phyloP scores from a whole-genome alignment of 2,797 vertebrate species.

The Cyprinella venusta region DNA sequence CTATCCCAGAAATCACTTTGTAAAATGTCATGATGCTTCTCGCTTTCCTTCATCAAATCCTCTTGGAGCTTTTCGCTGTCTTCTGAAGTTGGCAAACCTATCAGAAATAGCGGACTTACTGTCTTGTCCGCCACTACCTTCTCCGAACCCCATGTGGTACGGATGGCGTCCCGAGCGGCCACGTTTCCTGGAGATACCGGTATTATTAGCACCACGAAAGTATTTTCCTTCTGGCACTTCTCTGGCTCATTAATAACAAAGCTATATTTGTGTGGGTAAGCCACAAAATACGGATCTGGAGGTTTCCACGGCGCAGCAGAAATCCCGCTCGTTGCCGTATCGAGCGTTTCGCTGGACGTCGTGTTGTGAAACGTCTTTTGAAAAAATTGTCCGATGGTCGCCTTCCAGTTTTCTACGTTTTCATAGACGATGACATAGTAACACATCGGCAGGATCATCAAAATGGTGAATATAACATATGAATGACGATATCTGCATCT shows the following conservation, averaged over 20 bases:
- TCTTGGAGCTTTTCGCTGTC: constrained; percentile 35
- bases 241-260: constrained; percentile 67
- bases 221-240: constrained; percentile 57
- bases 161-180: constrained; percentile 32
- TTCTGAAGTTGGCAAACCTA: constrained; percentile 52
- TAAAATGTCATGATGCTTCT: constrained; percentile 64
- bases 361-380: not conserved
- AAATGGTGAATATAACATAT: not conserved
- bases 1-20: constrained; percentile 72
- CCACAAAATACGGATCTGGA: constrained; percentile 54
- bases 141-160: constrained; percentile 76
- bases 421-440: constrained; percentile 24
- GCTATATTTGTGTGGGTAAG: constrained; percentile 64
- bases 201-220: constrained; percentile 72
- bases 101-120: constrained; percentile 70
- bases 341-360: not conserved
- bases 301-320: constrained; percentile 53
- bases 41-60: constrained; percentile 57
- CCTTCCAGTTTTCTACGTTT: not conserved
- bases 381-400: not conserved
- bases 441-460: constrained; percentile 56
- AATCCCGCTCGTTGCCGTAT: not conserved
- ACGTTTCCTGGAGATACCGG: constrained; percentile 36
- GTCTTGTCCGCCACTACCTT: constrained; percentile 50
- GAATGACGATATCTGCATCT: not conserved